Conservation (phyloP, 2,888 invertebrate species). For the Theodoxus fluviatilis region DNA sequence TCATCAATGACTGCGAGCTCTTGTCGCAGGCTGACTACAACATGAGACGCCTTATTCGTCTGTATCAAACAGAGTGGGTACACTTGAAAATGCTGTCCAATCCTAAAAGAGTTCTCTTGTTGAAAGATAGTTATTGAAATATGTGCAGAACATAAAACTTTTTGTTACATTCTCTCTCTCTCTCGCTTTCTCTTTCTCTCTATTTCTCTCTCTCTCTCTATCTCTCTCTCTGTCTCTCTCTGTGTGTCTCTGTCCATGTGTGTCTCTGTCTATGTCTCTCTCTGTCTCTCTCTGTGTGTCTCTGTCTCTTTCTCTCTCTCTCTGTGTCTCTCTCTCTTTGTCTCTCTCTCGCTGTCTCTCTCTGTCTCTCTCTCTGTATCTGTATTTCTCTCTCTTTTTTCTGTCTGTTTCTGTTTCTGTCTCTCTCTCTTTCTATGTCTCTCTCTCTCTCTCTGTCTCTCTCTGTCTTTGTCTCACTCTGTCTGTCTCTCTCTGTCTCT, state of each 20-base stretch:
- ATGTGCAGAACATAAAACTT: too few species aligned
- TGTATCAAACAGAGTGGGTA: too few species aligned
- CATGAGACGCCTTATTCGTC: too few species aligned
- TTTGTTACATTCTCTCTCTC: slow-evolving; percentile 7
- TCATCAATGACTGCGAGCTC: too few species aligned
- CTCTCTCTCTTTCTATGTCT: neutral
- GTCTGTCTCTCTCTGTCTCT: neutral
- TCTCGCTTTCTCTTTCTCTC: slow-evolving; percentile 6
- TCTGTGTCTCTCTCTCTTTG: slow-evolving; percentile 15
- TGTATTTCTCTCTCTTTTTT: neutral
- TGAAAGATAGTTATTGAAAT: too few species aligned
- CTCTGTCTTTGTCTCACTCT: neutral
- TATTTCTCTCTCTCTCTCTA: slow-evolving; percentile 10
- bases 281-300: neutral
- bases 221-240: slow-evolving; percentile 12
- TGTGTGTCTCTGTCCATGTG: slow-evolving; percentile 10
- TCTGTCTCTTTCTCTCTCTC: slow-evolving; percentile 16
- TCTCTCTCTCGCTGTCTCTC: neutral
- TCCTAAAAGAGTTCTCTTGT: neutral
- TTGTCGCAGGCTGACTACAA: too few species aligned
- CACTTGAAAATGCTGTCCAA: too few species aligned
- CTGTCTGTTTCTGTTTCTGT: neutral
- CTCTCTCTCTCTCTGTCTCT: slow-evolving; percentile 7
- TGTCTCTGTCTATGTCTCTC: neutral
- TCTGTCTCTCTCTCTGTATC: neutral